phyloP scores from a whole-genome alignment of 1,140 invertebrate genomes.

The Zaprionus ghesquierei region DNA sequence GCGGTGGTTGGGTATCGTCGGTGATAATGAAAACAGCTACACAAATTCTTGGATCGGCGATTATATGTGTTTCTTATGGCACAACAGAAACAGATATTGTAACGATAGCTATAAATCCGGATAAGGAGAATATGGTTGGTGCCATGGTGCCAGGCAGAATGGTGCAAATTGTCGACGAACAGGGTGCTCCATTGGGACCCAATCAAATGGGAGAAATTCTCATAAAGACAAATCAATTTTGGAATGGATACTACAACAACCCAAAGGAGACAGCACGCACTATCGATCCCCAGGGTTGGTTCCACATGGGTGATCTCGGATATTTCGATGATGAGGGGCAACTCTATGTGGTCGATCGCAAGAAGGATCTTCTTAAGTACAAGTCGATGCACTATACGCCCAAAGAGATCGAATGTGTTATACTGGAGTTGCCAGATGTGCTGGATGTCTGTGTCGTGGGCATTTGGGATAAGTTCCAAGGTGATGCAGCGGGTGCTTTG shows the following conservation, averaged over 20 bases:
- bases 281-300: conserved; percentile 86
- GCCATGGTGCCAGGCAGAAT: neutral
- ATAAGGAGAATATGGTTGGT: conserved; percentile 6
- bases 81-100: conserved; percentile 22
- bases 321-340: conserved; percentile 86
- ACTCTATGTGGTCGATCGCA: conserved; percentile 87
- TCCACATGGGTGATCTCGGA: conserved; percentile 88
- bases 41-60: neutral
- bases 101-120: conserved; percentile 6
- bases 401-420: conserved; percentile 49
- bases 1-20: conserved; percentile 22
- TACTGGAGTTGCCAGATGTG: conserved; percentile 34
- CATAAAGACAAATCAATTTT: conserved; percentile 34
- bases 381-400: conserved; percentile 58
- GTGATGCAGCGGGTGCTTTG: conserved; percentile 48
- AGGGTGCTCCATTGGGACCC: neutral
- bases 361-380: conserved; percentile 91
- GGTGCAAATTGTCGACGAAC: conserved; percentile 6
- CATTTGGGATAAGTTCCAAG: conserved; percentile 21
- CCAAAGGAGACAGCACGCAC: conserved; percentile 84
- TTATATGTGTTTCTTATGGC: conserved; percentile 6
- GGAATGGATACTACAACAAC: conserved; percentile 83
- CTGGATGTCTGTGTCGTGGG: conserved; percentile 52
- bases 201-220: conserved; percentile 25
- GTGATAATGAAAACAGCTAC: neutral